Conservation (phyloP, 1,140 invertebrate genomes). For the Ptiloglossa arizonensis region DNA sequence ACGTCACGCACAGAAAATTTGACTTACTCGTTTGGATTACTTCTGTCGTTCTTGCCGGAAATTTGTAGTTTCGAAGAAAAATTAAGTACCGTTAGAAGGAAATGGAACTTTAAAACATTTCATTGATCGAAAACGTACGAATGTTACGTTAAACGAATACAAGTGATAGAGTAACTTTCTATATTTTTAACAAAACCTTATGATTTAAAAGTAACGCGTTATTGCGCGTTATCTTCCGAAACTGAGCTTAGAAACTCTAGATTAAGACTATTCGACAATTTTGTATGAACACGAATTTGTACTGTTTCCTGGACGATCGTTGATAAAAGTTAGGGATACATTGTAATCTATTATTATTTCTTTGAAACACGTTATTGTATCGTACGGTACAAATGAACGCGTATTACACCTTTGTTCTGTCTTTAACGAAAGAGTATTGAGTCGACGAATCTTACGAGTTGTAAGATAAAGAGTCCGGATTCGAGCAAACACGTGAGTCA, state of each 20-base stretch:
- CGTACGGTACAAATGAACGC: not conserved
- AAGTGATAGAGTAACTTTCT: slow-evolving; percentile 32
- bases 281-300: slow-evolving; percentile 59
- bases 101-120: not conserved
- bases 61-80: not conserved
- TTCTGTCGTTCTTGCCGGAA: not conserved
- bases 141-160: not conserved
- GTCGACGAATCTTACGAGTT: slow-evolving; percentile 54
- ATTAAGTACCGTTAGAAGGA: not conserved
- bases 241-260: slow-evolving; percentile 64
- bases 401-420: slow-evolving; percentile 12
- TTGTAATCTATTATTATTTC: slow-evolving; percentile 1
- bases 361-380: not conserved
- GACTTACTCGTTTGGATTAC: too few species aligned
- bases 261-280: slow-evolving; percentile 56
- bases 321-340: slow-evolving; percentile 19
- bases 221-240: slow-evolving; percentile 44
- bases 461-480: slow-evolving; percentile 52
- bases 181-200: slow-evolving; percentile 23
- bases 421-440: slow-evolving; percentile 2
- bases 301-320: slow-evolving; percentile 41
- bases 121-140: not conserved
- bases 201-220: slow-evolving; percentile 1
- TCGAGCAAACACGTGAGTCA: not conserved
- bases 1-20: slow-evolving; percentile 23